Percentiles rank a stretch among this genome's conserved stretches.
Evolutionary conservation across 2,113 vertebrate genomes (phyloP).

Genomic region (Lepus europaeus): DNA sequence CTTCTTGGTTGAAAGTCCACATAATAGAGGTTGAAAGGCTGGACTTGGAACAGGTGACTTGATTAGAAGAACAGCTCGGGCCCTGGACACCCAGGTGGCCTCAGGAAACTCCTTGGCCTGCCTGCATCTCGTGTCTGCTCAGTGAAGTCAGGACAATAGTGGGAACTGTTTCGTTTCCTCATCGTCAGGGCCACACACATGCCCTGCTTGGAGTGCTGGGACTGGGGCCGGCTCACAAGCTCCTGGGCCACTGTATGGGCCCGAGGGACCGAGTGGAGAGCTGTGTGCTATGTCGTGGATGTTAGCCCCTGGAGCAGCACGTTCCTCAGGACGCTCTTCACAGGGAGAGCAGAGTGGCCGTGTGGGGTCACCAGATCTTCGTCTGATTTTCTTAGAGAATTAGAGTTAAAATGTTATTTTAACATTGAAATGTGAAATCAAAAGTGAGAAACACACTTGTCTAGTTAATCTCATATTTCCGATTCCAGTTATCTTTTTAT

Average conservation of each 20-base stretch:
- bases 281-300: too few species aligned
- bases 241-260: neutral
- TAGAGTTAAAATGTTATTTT: neutral
- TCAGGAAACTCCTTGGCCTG: neutral
- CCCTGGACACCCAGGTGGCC: neutral
- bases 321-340: neutral
- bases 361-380: neutral
- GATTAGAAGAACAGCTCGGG: neutral
- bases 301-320: too few species aligned
- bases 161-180: neutral
- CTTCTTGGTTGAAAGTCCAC: neutral
- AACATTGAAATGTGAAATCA: neutral
- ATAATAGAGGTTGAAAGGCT: neutral
- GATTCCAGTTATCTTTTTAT: neutral
- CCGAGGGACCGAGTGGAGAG: accelerated
- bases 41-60: neutral
- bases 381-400: neutral
- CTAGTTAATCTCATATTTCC: neutral
- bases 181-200: neutral
- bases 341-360: neutral
- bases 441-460: neutral
- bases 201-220: neutral
- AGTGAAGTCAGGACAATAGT: too few species aligned
- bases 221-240: neutral
- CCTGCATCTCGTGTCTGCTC: neutral